These are phyloP conservation scores for Pseudopodoces humilis DNA, from an alignment of 2,113 vertebrate species.

Conservation along the genomic window DNA sequence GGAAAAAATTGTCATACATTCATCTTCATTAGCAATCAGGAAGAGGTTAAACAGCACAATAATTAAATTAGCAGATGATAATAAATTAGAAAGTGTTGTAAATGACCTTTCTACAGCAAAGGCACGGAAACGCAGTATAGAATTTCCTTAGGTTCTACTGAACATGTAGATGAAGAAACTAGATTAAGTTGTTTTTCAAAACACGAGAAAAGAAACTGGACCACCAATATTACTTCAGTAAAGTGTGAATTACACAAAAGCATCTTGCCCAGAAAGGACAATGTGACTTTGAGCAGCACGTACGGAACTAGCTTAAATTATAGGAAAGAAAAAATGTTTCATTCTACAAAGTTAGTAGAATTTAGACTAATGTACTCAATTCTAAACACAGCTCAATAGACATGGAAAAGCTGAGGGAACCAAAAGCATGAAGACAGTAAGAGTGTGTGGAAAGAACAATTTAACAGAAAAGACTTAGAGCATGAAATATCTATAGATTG, in stretches of 20 bases:
- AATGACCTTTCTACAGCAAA: constrained; percentile 11
- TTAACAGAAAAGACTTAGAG: not conserved
- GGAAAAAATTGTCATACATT: not conserved
- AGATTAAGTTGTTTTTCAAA: not conserved
- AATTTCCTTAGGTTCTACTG: not conserved
- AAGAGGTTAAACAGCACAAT: constrained; percentile 35
- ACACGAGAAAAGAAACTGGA: not conserved
- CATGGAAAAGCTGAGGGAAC: not conserved
- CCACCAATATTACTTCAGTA: not conserved
- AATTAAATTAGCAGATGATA: constrained; percentile 53
- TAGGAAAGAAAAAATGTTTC: not conserved
- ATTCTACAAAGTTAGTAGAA: not conserved
- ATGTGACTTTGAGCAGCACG: not conserved
- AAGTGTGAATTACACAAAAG: not conserved
- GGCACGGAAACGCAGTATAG: not conserved
- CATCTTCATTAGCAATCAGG: constrained; percentile 32
- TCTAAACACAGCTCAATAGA: not conserved
- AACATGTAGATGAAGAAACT: not conserved
- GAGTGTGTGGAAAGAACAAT: not conserved
- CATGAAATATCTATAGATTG: not conserved
- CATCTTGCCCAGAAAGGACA: not conserved
- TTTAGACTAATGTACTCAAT: not conserved
- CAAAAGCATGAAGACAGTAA: not conserved
- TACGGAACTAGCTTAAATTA: not conserved
- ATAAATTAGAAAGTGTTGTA: constrained; percentile 23